Base-by-base conservation (phyloP, 2,113 vertebrate species). In the Glaucomys volans region DNA sequence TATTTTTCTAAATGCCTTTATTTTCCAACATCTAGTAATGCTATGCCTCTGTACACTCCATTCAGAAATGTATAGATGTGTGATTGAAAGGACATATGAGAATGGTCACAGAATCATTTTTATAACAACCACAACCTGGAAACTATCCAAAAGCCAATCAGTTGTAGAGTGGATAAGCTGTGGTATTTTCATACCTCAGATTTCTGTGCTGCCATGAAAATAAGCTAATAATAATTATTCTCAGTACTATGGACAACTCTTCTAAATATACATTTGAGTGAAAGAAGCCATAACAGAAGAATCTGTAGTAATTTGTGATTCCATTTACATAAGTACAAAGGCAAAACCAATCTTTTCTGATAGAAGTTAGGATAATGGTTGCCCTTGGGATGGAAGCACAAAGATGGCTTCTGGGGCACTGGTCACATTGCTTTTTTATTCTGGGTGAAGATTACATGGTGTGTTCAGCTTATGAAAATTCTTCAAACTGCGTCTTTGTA, bases 391-490 rank as follows among this genome's bases (percentile, higher is more conserved):
- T 28, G 79, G 4, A 13, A 42, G 17, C 30, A 44, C 13, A 52
- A n/a, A 42, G 59, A 62, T 69, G 40, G 8, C 7, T 90, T 80
- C 40, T 37, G 67, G 87, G 40, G 28, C 54, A 35, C 67, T 76
- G 16, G 32, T 30, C 59, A 44, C 9, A 1, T 35, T 35, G 4
- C 32, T 44, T 90, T 85, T 80, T 50, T 50, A 87, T 81, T 82
- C 75, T 69, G 32, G 71, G 13, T 85, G 57, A 69, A 75, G n/a
- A n/a, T 92, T 95, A 50, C 80, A 30, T 10, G 30, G 8, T 40
- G 37, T 75, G 32, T 17, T 91, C 84, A 89, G 44, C 37, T 67
- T 77, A 86, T 74, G 74, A 82, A 69, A 93, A 83, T n/a, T 26
- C n/a, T 37, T 52, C 69, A 42, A 69, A 18, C 47, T 24, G 1